Evolutionary conservation across 2,113 vertebrate genomes (phyloP), one percentile per base, ranked within the genome.

Genomic region (Ploceus nigricollis): DNA sequence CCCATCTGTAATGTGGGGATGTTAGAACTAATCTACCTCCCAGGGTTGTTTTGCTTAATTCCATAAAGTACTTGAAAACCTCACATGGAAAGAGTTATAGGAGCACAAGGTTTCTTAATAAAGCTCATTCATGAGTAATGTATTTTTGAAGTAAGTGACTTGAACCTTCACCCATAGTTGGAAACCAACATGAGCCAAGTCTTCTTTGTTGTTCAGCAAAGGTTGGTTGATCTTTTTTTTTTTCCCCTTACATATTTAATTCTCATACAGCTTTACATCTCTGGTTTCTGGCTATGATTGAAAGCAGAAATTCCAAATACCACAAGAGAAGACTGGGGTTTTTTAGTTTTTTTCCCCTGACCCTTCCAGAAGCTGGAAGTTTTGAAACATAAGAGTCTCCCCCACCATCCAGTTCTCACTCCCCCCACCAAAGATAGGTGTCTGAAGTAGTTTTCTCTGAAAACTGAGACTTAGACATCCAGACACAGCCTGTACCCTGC

Each of bases 101-200:
- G 64, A 96, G 95, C 94, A 92, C 93, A 94, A 95, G 93, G 81
- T 96, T 97, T 96, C 93, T 96, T 96, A 97, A 96, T 97, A 97
- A 96, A 96, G 90, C 94, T 94, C 94, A 96, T 95, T 95, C 90
- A 95, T 96, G 96, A 96, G 93, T 96, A 97, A 96, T 95, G 88
- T 96, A 95, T 95, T 96, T 97, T 97, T 96, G 93, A 95, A 97
- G 93, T 96, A 93, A 93, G 94, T 92, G 94, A 96, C 87, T 97
- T 96, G 95, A 97, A 96, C 95, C 95, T 91, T 97, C 94, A 97
- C 95, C 95, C 95, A 96, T 95, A 95, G 90, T 96, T 97, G 87
- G 90, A 95, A 96, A 96, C 94, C 91, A 96, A 70, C 92, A 75
- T 64, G 64, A 95, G 92, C 93, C 88, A 95, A 96, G 82, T 70